Evolutionary conservation across 2,113 vertebrate species (phyloP).

Genomic region (Suricata suricatta): DNA sequence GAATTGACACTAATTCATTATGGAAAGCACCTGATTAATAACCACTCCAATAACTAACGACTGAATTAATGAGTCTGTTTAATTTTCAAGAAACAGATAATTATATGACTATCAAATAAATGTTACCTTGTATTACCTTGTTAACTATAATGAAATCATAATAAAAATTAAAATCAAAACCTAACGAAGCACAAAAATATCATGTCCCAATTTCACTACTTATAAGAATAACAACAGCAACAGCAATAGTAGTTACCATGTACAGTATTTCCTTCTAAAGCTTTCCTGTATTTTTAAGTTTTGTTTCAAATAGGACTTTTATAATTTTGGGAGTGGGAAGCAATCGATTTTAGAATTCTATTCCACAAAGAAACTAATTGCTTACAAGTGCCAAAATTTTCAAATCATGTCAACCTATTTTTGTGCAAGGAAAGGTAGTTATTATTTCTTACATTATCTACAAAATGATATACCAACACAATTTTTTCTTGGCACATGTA

Average conservation of each 20-base stretch:
- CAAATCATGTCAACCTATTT: background rate
- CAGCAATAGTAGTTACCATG: background rate
- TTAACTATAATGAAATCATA: background rate
- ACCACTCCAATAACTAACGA: background rate
- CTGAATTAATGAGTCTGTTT: constrained; percentile 2
- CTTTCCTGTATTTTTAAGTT: background rate
- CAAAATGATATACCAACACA: background rate
- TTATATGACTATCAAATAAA: background rate
- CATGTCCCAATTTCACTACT: background rate
- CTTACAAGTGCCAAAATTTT: background rate
- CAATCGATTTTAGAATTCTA: constrained; percentile 16
- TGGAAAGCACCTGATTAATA: background rate
- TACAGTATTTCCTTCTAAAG: background rate
- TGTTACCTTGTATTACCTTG: background rate
- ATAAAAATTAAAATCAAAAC: constrained; percentile 48
- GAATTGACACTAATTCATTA: background rate
- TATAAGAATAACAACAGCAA: constrained; percentile 1
- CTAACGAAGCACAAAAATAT: background rate
- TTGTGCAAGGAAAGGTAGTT: background rate
- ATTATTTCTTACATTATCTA: constrained; percentile 17
- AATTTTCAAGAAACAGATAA: background rate
- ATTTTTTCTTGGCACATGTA: constrained; percentile 40
- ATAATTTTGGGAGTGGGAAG: background rate
- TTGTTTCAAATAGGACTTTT: background rate
- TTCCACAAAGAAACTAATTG: background rate